Evolutionary conservation across 1,140 invertebrate genomes (phyloP).

Genomic region (Drosophila setifemur): DNA sequence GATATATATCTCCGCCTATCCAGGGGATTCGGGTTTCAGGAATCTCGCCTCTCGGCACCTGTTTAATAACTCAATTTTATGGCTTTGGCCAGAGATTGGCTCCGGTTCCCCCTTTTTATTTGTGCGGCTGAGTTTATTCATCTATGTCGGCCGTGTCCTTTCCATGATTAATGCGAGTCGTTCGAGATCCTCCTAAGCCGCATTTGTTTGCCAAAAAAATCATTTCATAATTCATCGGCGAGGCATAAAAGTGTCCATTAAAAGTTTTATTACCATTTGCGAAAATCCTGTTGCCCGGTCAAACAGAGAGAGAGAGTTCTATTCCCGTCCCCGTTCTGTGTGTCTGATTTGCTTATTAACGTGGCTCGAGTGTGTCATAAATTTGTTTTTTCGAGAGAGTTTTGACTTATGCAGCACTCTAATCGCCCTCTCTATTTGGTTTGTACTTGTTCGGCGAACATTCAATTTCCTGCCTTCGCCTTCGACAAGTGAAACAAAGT

Average conservation of each 20-base stretch:
- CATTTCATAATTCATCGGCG: conserved; percentile 68
- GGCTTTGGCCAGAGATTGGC: conserved; percentile 49
- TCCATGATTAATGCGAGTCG: conserved; percentile 64
- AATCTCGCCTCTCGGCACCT: conserved; percentile 55
- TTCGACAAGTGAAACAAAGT: conserved; percentile 13
- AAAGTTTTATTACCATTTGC: conserved; percentile 74
- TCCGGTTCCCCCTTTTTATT: neutral
- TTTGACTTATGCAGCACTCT: conserved; percentile 59
- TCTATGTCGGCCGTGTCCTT: conserved; percentile 53
- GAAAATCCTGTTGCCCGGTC: conserved; percentile 31
- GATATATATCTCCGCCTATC: conserved; percentile 10
- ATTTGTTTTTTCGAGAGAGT: conserved; percentile 60
- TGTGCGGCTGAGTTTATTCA: conserved; percentile 52
- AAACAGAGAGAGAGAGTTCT: neutral
- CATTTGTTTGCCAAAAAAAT: conserved; percentile 52
- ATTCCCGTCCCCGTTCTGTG: conserved; percentile 9
- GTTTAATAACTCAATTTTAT: conserved; percentile 77
- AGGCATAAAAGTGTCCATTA: conserved; percentile 65
- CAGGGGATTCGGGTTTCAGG: no score
- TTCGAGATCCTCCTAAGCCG: conserved; percentile 21
- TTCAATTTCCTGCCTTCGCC: conserved; percentile 63
- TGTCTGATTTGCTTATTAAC: conserved; percentile 72
- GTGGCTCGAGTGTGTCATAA: conserved; percentile 67
- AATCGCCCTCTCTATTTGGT: conserved; percentile 30
- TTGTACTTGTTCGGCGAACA: conserved; percentile 60